These are phyloP conservation scores for Coecobrya sp. DNA, from an alignment of 2,888 invertebrate species.

Conservation along the genomic window DNA sequence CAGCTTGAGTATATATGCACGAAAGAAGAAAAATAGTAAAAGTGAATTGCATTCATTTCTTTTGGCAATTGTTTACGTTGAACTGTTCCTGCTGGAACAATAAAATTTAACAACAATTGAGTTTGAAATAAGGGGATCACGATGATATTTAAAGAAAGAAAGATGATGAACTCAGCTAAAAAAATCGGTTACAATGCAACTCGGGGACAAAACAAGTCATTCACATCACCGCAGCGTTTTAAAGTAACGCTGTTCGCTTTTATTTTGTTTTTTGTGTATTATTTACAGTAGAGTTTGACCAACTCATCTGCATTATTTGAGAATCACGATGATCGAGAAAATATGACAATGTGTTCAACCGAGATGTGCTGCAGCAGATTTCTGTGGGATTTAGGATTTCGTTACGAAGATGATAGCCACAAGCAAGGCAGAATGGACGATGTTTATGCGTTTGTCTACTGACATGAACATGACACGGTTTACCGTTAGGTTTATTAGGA, in stretches of 20 bases:
- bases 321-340: conserved; percentile 1
- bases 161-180: conserved; percentile 23
- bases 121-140: background rate
- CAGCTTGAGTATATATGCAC: background rate
- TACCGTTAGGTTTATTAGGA: conserved; percentile 53
- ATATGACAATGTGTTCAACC: background rate
- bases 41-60: background rate
- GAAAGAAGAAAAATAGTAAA: conserved; percentile 35
- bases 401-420: conserved; percentile 3
- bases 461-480: conserved; percentile 57
- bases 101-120: conserved; percentile 8
- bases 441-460: conserved; percentile 52
- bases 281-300: background rate
- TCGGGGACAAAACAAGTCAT: background rate
- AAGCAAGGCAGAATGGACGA: background rate
- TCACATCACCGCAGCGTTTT: background rate
- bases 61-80: background rate
- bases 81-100: conserved; percentile 28
- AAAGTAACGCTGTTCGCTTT: background rate
- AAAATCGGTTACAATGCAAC: background rate
- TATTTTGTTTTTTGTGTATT: no score
- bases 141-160: background rate
- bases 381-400: conserved; percentile 33
- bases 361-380: background rate
- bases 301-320: conserved; percentile 6